Evolutionary conservation across 2,113 vertebrate species (phyloP), one percentile per base, ranked within the genome.

Genomic region (Circaetus cinerascens): DNA sequence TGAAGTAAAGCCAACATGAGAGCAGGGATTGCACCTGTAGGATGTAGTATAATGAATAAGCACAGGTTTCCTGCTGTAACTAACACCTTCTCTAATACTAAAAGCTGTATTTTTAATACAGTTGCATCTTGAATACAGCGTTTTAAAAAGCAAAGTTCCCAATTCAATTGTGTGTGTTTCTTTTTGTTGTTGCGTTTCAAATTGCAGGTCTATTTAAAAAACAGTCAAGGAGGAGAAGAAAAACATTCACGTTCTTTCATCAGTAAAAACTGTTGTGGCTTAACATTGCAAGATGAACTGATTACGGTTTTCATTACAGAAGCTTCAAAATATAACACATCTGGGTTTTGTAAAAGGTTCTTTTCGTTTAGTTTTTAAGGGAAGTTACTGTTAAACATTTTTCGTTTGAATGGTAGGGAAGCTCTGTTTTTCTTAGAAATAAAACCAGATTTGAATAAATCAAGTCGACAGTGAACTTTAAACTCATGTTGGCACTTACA

Each of bases 401-500:
- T 26, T 26, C 30, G 32, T 30, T 10, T 27, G 21, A 91, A 41
- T 1, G 0, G 29, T 5, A 48, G 25, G 9, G 32, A 80, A 90
- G 34, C 43, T 68, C 51, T 2, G 0, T 57, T 90, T 40, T 78
- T 45, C 71, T 79, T 13, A 15, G 51, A 34, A 59, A 38, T 36
- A 34, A 69, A 76, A 6, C 16, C 6, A 77, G 50, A 73, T 30
- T 73, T 7, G 8, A 46, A 45, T 50, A 66, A 74, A 15, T 17
- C 14, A 19, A 55, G 13, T 2, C 16, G 77, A 15, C 51, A 55
- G 17, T 14, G 68, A 72, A 38, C 51, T 50, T 63, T 4, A 46
- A 83, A 23, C 19, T 55, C 1, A 0, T 1, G 4, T 32, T 20
- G 16, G 41, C 50, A 16, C 25, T 27, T 14, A 26, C 10, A 29